Evolutionary conservation across 2,888 invertebrate genomes (phyloP).

Genomic region (Drosophila pseudotalamancana): DNA sequence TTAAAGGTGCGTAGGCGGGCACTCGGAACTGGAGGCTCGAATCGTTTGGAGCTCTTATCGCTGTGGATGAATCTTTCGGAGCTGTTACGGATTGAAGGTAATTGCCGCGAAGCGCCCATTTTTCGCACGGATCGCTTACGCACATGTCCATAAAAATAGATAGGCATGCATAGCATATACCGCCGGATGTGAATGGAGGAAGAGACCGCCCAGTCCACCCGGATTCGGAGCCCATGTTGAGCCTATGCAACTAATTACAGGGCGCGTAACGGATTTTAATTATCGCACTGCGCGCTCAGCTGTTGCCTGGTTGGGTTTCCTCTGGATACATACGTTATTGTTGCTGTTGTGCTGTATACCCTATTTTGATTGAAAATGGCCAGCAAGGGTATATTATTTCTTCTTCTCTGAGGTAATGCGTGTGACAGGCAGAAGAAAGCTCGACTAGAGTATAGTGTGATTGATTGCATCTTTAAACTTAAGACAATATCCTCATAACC

Average conservation of each 20-base stretch:
- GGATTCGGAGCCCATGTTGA: background rate
- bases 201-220: too few species aligned
- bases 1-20: slow-evolving; percentile 77
- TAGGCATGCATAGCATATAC: slow-evolving; percentile 43
- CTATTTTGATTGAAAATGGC: background rate
- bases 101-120: slow-evolving; percentile 82
- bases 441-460: too few species aligned
- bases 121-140: slow-evolving; percentile 83
- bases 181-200: slow-evolving; percentile 47
- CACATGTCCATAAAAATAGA: slow-evolving; percentile 74
- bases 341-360: slow-evolving; percentile 48
- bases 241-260: slow-evolving; percentile 74
- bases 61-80: slow-evolving; percentile 69
- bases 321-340: slow-evolving; percentile 43
- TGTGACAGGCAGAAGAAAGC: too few species aligned
- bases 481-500: too few species aligned
- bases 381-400: too few species aligned
- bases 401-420: too few species aligned
- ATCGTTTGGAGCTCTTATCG: slow-evolving; percentile 58
- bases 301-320: slow-evolving; percentile 54
- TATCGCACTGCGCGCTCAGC: slow-evolving; percentile 66
- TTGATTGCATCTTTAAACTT: too few species aligned
- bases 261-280: slow-evolving; percentile 78
- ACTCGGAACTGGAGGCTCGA: slow-evolving; percentile 3
- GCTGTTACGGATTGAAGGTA: slow-evolving; percentile 76